Conservation (phyloP, 2,797 vertebrate species). For the Salmo trutta region DNA sequence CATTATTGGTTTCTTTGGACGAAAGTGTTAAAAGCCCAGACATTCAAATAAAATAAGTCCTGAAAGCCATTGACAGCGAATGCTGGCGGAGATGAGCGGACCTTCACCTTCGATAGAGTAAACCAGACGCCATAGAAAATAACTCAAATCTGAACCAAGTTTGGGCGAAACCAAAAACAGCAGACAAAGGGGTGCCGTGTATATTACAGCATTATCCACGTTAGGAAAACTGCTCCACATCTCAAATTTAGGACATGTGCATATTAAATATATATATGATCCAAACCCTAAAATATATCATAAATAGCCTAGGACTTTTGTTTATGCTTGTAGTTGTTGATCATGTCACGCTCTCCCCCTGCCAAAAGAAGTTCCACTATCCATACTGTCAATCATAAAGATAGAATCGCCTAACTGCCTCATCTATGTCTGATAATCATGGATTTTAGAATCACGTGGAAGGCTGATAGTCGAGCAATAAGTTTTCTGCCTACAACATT, state of each 20-base stretch:
- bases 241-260: fast-evolving
- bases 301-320: background rate
- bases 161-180: constrained; percentile 78
- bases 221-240: fast-evolving
- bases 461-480: constrained; percentile 43
- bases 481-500: background rate
- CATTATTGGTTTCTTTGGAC: constrained; percentile 75
- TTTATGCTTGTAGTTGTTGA: background rate
- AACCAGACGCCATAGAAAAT: constrained; percentile 62
- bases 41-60: constrained; percentile 79
- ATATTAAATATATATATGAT: fast-evolving
- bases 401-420: constrained; percentile 42
- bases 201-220: background rate
- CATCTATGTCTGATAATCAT: constrained; percentile 59
- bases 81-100: constrained; percentile 69
- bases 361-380: constrained; percentile 34
- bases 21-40: constrained; percentile 60
- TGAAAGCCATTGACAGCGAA: constrained; percentile 79
- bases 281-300: background rate
- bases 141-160: constrained; percentile 79
- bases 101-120: constrained; percentile 75
- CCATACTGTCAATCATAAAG: constrained; percentile 74
- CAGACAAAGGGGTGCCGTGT: constrained; percentile 71
- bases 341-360: constrained; percentile 38
- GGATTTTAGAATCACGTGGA: constrained; percentile 53